Conservation (phyloP, 2,113 vertebrate species). For the Rhinolophus sinicus region DNA sequence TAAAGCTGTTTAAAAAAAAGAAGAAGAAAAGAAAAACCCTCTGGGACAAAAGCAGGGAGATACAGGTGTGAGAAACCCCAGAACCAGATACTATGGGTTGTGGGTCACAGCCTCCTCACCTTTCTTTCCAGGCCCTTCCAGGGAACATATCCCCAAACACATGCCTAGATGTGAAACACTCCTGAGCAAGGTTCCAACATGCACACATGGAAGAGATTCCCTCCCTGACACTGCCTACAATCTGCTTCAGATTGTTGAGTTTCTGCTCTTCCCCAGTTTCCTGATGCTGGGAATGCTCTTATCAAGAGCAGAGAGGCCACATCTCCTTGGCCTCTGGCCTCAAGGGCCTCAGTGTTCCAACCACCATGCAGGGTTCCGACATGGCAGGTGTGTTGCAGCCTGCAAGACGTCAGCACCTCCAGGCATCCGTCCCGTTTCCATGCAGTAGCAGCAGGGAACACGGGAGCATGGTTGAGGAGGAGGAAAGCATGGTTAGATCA, state of each 20-base stretch:
- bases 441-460: background rate
- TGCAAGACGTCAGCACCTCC: fast-evolving
- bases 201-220: fast-evolving
- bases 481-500: fast-evolving
- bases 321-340: background rate
- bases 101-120: background rate
- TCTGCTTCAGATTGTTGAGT: background rate
- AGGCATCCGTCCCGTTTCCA: background rate
- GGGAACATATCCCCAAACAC: background rate
- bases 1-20: background rate
- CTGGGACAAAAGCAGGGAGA: background rate
- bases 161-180: no score
- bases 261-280: background rate
- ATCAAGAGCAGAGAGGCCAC: background rate
- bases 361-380: no score
- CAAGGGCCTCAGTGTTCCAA: no score
- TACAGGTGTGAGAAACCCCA: background rate
- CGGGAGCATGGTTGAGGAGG: fast-evolving
- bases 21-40: background rate
- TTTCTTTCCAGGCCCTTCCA: background rate
- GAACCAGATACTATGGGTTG: no score
- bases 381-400: background rate
- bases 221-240: background rate
- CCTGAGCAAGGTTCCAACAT: background rate
- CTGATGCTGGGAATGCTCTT: background rate